These are phyloP conservation scores for Mechanitis mazaeus DNA, from an alignment of 2,888 invertebrate species.

Conservation along the genomic window DNA sequence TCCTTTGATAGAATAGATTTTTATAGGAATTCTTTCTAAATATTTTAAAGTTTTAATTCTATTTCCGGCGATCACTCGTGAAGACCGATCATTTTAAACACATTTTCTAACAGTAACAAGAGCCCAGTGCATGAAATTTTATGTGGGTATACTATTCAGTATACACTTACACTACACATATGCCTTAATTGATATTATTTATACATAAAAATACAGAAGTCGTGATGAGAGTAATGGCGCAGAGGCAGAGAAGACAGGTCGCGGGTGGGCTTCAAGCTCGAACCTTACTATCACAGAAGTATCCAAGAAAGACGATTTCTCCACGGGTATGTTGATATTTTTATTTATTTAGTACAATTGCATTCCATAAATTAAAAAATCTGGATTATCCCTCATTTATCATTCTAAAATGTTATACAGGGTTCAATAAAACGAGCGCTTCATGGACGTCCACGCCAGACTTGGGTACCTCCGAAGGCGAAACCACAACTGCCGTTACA, in stretches of 20 bases:
- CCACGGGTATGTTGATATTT: constrained; percentile 48
- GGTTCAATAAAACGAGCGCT: constrained; percentile 66
- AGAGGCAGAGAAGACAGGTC: constrained; percentile 69
- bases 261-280: constrained; percentile 87
- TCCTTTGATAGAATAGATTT: too few relatives aligned
- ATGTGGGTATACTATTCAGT: too few relatives aligned
- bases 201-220: constrained; percentile 41
- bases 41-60: background rate
- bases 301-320: constrained; percentile 67
- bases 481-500: constrained; percentile 80
- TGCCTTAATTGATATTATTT: constrained; percentile 16
- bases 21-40: background rate
- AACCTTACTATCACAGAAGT: constrained; percentile 75
- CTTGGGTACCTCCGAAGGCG: constrained; percentile 78
- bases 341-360: background rate
- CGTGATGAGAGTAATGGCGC: constrained; percentile 71
- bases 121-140: too few relatives aligned
- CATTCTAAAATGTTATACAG: constrained; percentile 35
- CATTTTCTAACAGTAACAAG: too few relatives aligned
- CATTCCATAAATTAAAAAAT: background rate
- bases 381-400: too few relatives aligned
- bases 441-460: constrained; percentile 92
- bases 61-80: too few relatives aligned
- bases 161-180: too few relatives aligned
- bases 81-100: too few relatives aligned